phyloP scores from a whole-genome alignment of 2,797 vertebrate genomes.

The Phoxinus dragarum region DNA sequence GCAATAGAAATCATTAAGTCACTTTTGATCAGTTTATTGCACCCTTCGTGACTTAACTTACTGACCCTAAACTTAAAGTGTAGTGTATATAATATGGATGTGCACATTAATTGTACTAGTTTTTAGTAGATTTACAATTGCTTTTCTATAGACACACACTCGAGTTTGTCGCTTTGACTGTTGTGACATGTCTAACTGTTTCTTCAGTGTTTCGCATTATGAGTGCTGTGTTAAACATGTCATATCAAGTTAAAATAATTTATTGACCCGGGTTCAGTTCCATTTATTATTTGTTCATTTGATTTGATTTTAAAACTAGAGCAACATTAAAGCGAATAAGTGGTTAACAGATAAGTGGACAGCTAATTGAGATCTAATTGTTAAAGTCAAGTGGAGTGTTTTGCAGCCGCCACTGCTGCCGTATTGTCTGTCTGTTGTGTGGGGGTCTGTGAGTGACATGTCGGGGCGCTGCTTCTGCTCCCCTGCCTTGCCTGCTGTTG shows the following conservation, averaged over 20 bases:
- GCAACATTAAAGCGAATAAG: constrained; percentile 39
- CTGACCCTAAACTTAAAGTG: background rate
- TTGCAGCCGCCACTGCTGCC: constrained; percentile 5
- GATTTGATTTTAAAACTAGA: background rate
- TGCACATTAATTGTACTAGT: background rate
- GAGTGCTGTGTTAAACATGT: background rate
- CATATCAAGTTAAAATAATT: background rate
- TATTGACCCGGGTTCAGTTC: background rate
- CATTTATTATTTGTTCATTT: background rate
- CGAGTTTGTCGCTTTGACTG: background rate
- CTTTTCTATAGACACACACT: background rate
- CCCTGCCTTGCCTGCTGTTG: constrained; percentile 67
- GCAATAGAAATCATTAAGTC: background rate
- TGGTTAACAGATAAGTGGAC: constrained; percentile 48
- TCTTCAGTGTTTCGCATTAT: background rate
- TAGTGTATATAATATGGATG: background rate
- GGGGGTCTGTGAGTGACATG: constrained; percentile 69
- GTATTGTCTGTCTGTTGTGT: constrained; percentile 57
- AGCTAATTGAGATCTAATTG: constrained; percentile 58
- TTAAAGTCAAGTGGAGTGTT: constrained; percentile 50
- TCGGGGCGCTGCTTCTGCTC: constrained; percentile 53
- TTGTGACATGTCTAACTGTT: background rate
- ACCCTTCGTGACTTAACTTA: background rate
- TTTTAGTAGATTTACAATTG: background rate
- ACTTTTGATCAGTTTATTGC: background rate